Percentiles rank a stretch among this genome's conserved stretches.
Evolutionary conservation across 2,888 invertebrate species (phyloP).

Genomic region (Hirudinaria manillensis): DNA sequence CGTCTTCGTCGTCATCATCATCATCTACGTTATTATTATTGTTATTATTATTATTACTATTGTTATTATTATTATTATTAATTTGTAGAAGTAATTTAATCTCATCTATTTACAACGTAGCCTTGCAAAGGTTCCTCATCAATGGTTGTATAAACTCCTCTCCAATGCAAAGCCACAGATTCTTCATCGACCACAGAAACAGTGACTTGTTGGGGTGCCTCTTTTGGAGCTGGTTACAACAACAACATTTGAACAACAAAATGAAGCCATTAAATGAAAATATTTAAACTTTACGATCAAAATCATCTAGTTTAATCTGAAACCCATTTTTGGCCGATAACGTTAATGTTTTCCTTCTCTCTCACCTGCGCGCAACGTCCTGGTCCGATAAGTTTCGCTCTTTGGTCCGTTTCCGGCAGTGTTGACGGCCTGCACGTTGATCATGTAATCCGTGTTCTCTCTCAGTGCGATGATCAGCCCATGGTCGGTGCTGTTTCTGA

Average conservation of each 20-base stretch:
- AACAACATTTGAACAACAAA: neutral
- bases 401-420: slow-evolving; percentile 91
- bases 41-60: neutral
- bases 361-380: slow-evolving; percentile 48
- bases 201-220: slow-evolving; percentile 85
- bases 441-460: slow-evolving; percentile 84
- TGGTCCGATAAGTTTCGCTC: slow-evolving; percentile 73
- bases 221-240: slow-evolving; percentile 69
- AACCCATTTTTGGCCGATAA: no score
- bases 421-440: slow-evolving; percentile 83
- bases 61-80: no score
- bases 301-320: neutral
- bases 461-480: slow-evolving; percentile 85
- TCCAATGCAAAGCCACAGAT: slow-evolving; percentile 81
- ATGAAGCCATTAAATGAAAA: neutral
- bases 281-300: neutral
- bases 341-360: no score
- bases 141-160: slow-evolving; percentile 75
- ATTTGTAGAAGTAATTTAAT: no score
- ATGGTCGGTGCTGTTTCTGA: slow-evolving; percentile 65
- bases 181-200: slow-evolving; percentile 77
- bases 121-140: slow-evolving; percentile 90
- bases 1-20: no score
- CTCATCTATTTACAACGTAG: slow-evolving; percentile 66
- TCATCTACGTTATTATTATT: neutral